Evolutionary conservation across 1,140 invertebrate genomes (phyloP).

Genomic region (Arctopsyche grandis): DNA sequence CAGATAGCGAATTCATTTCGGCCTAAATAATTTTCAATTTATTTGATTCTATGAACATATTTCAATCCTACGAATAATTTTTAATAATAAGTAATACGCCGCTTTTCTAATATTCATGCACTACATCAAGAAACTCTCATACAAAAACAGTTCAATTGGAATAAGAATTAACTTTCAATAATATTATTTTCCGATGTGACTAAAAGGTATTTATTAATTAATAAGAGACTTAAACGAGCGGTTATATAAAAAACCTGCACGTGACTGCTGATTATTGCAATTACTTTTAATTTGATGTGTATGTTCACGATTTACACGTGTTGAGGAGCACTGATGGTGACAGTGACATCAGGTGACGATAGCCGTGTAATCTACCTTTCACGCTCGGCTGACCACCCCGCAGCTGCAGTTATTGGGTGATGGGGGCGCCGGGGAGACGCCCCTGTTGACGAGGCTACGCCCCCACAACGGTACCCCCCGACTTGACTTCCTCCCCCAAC

Average conservation of each 20-base stretch:
- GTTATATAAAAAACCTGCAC: background rate
- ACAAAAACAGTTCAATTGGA: background rate
- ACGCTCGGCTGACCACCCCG: slow-evolving; percentile 48
- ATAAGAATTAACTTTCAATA: background rate
- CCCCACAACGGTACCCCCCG: background rate
- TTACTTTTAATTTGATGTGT: too few species aligned
- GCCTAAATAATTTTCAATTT: too few species aligned
- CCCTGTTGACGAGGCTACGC: background rate
- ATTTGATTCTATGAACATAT: too few species aligned
- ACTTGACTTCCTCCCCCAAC: background rate
- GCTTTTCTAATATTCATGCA: too few species aligned
- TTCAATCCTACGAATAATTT: too few species aligned
- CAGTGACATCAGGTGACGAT: slow-evolving; percentile 31
- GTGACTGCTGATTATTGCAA: background rate
- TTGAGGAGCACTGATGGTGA: slow-evolving; percentile 8
- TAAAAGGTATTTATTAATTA: background rate
- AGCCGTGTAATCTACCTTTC: slow-evolving; percentile 48
- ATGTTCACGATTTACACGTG: background rate
- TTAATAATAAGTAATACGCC: too few species aligned
- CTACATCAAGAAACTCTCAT: background rate
- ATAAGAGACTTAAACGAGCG: background rate
- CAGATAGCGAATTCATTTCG: too few species aligned
- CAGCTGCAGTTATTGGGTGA: slow-evolving; percentile 50
- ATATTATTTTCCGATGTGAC: too few species aligned
- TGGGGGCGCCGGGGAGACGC: slow-evolving; percentile 18